A percentile compares a stretch with the other conserved stretches of the same genome.
Evolutionary conservation across 2,888 invertebrate genomes (phyloP).

Genomic region (Drosophila phalerata): DNA sequence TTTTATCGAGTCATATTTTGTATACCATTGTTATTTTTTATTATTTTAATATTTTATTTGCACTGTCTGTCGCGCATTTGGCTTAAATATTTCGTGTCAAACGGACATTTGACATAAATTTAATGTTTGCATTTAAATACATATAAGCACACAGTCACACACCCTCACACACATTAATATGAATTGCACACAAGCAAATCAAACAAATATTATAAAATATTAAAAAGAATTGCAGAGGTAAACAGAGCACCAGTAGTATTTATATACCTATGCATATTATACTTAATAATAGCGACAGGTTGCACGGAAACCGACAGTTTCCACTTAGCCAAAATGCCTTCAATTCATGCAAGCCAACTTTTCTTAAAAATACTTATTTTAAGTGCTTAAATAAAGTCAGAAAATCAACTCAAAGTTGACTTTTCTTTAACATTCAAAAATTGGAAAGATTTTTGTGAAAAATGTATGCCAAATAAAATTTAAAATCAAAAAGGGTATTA

Average conservation of each 20-base stretch:
- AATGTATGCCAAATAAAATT: background rate
- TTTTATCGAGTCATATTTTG: conserved; percentile 34
- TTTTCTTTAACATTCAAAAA: background rate
- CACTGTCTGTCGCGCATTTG: conserved; percentile 61
- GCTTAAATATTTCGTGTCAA: conserved; percentile 83
- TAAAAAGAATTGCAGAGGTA: conserved; percentile 52
- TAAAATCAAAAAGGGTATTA: background rate
- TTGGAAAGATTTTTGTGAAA: background rate
- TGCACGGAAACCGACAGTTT: conserved; percentile 20
- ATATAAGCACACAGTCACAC: conserved; percentile 44
- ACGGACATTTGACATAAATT: conserved; percentile 83
- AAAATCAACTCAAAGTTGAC: background rate
- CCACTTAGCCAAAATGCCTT: conserved; percentile 4
- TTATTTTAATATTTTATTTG: conserved; percentile 68
- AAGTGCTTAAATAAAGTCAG: background rate
- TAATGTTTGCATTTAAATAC: conserved; percentile 84
- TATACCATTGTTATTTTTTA: conserved; percentile 21
- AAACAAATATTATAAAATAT: conserved; percentile 60
- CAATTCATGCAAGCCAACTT: conserved; percentile 12
- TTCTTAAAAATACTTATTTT: background rate
- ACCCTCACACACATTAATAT: conserved; percentile 41
- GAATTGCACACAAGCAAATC: conserved; percentile 46
- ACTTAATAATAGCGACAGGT: conserved; percentile 34
- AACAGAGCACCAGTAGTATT: conserved; percentile 26
- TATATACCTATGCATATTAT: conserved; percentile 7